Conservation (phyloP, 2,888 invertebrate genomes). For the Ophion ventricosus region DNA sequence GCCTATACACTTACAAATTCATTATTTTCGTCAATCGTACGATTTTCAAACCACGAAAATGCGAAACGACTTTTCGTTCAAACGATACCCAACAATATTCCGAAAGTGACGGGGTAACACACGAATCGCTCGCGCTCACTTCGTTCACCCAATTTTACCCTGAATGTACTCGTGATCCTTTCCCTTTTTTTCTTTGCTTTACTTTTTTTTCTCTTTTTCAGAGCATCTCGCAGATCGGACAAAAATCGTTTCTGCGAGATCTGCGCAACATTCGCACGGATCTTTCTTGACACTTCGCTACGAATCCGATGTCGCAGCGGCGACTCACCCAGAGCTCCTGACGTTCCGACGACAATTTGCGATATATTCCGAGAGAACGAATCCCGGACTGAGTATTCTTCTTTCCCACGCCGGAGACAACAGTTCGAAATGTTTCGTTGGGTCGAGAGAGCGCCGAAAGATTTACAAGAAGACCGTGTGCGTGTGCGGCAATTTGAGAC, state of each 20-base stretch:
- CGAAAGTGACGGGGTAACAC: neutral
- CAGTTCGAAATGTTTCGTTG: neutral
- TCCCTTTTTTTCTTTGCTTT: neutral
- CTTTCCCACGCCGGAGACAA: neutral
- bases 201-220: neutral
- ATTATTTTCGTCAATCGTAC: neutral
- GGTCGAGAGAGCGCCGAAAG: neutral
- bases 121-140: neutral
- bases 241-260: neutral
- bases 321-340: neutral
- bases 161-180: neutral
- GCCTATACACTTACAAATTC: neutral
- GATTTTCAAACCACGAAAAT: neutral
- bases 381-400: neutral
- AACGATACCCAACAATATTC: neutral
- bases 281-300: neutral
- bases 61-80: neutral
- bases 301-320: neutral
- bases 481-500: constrained; percentile 83
- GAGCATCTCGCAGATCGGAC: neutral
- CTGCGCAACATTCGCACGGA: neutral
- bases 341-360: neutral
- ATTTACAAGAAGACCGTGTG: constrained; percentile 82
- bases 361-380: neutral
- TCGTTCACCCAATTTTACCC: neutral